These are phyloP conservation scores for Metalampra italica DNA, from an alignment of 2,888 invertebrate genomes.

Conservation along the genomic window DNA sequence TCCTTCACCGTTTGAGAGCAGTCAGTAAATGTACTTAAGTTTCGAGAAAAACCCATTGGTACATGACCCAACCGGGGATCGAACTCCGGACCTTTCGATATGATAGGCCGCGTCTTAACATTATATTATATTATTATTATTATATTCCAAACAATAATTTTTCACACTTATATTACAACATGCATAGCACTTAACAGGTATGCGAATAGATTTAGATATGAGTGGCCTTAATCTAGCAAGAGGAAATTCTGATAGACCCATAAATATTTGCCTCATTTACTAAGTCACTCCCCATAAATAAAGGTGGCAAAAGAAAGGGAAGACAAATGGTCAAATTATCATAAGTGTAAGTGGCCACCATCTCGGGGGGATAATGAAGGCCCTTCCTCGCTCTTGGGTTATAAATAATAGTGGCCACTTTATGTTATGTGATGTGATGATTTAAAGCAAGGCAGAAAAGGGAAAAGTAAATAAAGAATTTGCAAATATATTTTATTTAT, in stretches of 20 bases:
- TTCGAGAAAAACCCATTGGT: too few relatives aligned
- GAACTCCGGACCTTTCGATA: too few relatives aligned
- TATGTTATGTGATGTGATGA: background rate
- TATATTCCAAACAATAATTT: too few relatives aligned
- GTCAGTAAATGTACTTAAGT: too few relatives aligned
- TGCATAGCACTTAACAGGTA: too few relatives aligned
- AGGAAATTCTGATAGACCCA: background rate
- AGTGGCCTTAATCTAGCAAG: background rate
- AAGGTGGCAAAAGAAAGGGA: slow-evolving; percentile 6
- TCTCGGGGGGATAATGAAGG: slow-evolving; percentile 3
- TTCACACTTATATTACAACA: too few relatives aligned
- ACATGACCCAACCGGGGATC: too few relatives aligned
- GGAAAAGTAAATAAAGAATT: background rate
- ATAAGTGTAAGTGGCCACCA: slow-evolving; percentile 8
- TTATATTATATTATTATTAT: too few relatives aligned
- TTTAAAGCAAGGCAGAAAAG: background rate
- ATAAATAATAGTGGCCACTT: background rate
- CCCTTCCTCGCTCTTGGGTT: background rate
- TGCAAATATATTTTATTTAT: background rate
- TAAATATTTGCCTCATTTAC: slow-evolving; percentile 8
- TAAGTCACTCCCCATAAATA: slow-evolving; percentile 7
- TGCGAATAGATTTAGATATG: too few relatives aligned
- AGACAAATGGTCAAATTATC: slow-evolving; percentile 12
- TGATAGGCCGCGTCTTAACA: too few relatives aligned
- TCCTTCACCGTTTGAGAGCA: too few relatives aligned